Percentiles rank a stretch among this genome's conserved stretches.
These are phyloP conservation scores for Notodonta dromedarius DNA, from an alignment of 2,888 invertebrate species.

Conservation along the genomic window DNA sequence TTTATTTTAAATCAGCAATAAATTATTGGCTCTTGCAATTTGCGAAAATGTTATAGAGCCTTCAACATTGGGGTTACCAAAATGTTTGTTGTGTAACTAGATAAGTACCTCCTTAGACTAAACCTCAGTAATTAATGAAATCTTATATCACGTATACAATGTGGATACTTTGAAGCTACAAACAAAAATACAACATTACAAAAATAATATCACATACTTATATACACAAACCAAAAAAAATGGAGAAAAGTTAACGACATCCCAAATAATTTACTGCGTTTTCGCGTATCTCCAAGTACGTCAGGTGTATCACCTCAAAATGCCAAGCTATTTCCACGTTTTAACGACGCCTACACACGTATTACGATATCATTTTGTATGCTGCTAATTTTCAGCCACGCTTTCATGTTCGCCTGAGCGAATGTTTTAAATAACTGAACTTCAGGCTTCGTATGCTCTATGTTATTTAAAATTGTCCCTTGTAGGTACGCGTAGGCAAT, in stretches of 20 bases:
- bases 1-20: constrained; percentile 24
- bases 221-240: not conserved
- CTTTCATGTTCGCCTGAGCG: not conserved
- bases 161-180: too few relatives aligned
- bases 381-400: not conserved
- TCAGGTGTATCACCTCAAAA: not conserved
- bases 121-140: too few relatives aligned
- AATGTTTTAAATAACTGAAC: not conserved
- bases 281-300: not conserved
- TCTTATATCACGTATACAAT: too few relatives aligned
- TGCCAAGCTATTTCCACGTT: constrained; percentile 2
- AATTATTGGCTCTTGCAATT: constrained; percentile 22
- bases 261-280: not conserved
- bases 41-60: constrained; percentile 8
- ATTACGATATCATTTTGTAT: not conserved
- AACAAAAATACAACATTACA: too few relatives aligned
- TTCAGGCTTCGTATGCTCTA: too few relatives aligned
- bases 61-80: not conserved
- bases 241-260: not conserved
- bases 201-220: too few relatives aligned
- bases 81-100: not conserved
- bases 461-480: too few relatives aligned
- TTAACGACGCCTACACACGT: constrained; percentile 1
- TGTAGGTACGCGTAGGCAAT: too few relatives aligned
- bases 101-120: too few relatives aligned